Evolutionary conservation across 1,140 invertebrate genomes (phyloP).

Genomic region (Hetaerina americana): DNA sequence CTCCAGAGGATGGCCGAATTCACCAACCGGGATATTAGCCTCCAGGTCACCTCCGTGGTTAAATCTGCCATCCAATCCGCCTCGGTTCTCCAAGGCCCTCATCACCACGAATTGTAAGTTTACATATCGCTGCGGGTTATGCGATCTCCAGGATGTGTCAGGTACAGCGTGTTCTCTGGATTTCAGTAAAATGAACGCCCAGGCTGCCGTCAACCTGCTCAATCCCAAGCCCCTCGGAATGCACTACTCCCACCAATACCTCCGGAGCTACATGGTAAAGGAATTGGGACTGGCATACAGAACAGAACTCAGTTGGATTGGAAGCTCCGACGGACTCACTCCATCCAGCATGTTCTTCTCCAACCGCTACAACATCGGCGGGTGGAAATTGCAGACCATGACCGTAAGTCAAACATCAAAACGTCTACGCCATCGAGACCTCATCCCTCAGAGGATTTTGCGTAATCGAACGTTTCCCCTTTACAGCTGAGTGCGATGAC

Average conservation of each 20-base stretch:
- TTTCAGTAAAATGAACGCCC: conserved; percentile 38
- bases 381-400: conserved; percentile 28
- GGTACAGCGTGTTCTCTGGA: too few species aligned
- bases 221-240: conserved; percentile 36
- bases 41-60: conserved; percentile 45
- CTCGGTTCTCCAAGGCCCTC: conserved; percentile 25
- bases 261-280: conserved; percentile 27
- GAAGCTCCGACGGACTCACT: conserved; percentile 37
- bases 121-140: too few species aligned
- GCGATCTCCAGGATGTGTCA: too few species aligned
- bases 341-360: conserved; percentile 33
- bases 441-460: too few species aligned
- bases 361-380: conserved; percentile 28
- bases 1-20: conserved; percentile 52
- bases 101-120: conserved; percentile 17
- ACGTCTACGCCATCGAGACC: too few species aligned
- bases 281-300: conserved; percentile 32
- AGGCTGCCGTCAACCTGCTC: conserved; percentile 36
- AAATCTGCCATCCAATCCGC: conserved; percentile 39
- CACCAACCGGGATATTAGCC: conserved; percentile 44
- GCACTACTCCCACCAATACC: conserved; percentile 34
- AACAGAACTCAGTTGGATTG: conserved; percentile 30
- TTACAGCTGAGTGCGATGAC: conserved; percentile 25
- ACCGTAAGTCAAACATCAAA: conserved; percentile 25
- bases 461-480: not conserved